Evolutionary conservation across 2,797 vertebrate species (phyloP), one percentile per base, ranked within the genome.

Genomic region (Tangara arthus): DNA sequence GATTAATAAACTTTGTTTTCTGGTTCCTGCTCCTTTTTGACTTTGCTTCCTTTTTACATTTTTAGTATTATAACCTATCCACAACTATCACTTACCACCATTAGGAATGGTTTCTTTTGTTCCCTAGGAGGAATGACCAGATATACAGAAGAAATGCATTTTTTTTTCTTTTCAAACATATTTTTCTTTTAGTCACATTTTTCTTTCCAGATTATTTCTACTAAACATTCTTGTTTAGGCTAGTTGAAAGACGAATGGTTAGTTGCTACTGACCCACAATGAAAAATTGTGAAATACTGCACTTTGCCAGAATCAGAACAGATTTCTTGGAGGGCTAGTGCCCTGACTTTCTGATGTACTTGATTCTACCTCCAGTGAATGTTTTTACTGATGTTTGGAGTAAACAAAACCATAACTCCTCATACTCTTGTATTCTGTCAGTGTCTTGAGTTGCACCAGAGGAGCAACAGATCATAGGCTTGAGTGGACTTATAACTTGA

Each of bases 61-160:
- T 64, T 24, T 65, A 50, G 15, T 6, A 1, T 24, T 59, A 22
- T 16, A 93, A 56, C 2, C 6, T 28, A 9, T 42, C 28, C 14
- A 47, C 41, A 15, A 50, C 4, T 49, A 42, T 11, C 8, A 28
- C 8, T 59, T 92, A 7, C 26, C 12, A 60, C 3, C 1, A 14
- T 21, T 41, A 73, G 63, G 12, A 66, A 37, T 42, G 5, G 2
- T 32, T 66, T 55, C 3, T 64, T 89, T 64, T 52, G 7, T 42
- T 75, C 6, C 34, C 2, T 57, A 34, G 37, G 20, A 73, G 3
- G 5, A 70, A 42, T 0, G 2, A 66, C 15, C 10, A 1, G 10
- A 21, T 86, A 49, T 28, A 59, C 5, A n/a, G 8, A 76, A 80
- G n/a, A 35, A 7, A 63, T n/a, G 16, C 6, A 10, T 80, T 30